Percentiles rank a stretch among this genome's conserved stretches.
Conservation (phyloP, 2,797 vertebrate genomes). For the Myripristis jacobus region DNA sequence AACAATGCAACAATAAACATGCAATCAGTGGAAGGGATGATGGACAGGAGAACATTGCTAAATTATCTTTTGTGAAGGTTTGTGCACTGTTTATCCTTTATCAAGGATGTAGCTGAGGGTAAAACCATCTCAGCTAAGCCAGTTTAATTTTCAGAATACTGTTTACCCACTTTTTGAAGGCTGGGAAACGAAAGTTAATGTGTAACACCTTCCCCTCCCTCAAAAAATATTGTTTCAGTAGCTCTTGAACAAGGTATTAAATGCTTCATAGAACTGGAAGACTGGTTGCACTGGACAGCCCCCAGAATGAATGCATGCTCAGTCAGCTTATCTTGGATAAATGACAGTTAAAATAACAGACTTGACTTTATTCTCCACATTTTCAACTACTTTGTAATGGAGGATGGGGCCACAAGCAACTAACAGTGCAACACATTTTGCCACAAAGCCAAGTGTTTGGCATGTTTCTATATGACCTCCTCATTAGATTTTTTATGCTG, state of each 20-base stretch:
- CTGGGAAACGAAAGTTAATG: not conserved
- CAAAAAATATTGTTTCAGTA: constrained; percentile 28
- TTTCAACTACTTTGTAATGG: not conserved
- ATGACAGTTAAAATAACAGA: too few relatives aligned
- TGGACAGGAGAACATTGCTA: constrained; percentile 58
- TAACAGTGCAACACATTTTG: too few relatives aligned
- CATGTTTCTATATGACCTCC: not conserved
- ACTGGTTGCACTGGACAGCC: too few relatives aligned
- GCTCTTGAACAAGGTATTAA: constrained; percentile 49
- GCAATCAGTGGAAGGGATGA: constrained; percentile 65
- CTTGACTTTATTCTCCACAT: not conserved
- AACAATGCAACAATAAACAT: constrained; percentile 38
- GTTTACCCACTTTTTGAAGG: constrained; percentile 20
- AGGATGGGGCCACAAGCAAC: too few relatives aligned
- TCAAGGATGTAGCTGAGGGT: constrained; percentile 38
- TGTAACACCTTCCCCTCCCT: constrained; percentile 27
- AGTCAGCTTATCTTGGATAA: too few relatives aligned
- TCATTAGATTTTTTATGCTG: not conserved
- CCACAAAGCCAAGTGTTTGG: too few relatives aligned
- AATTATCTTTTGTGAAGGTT: constrained; percentile 54
- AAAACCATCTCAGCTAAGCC: constrained; percentile 29
- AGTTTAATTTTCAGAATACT: constrained; percentile 24
- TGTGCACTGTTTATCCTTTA: constrained; percentile 51
- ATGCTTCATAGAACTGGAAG: not conserved
- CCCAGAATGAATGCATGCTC: too few relatives aligned